These are phyloP conservation scores for Lucinisca nassula DNA, from an alignment of 2,888 invertebrate species.

Conservation along the genomic window DNA sequence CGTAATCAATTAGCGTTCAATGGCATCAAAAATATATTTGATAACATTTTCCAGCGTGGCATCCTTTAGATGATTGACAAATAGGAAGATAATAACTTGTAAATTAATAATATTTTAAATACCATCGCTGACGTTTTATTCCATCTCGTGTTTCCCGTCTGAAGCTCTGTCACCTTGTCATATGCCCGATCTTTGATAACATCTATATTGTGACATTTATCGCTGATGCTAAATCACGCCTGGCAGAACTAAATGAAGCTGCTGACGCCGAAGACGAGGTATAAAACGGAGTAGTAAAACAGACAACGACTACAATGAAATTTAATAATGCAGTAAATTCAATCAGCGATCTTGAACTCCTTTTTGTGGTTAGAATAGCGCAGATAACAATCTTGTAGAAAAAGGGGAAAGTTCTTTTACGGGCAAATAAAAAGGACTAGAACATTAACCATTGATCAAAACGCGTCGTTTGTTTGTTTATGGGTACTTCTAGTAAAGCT, in stretches of 20 bases:
- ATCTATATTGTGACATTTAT: constrained; percentile 26
- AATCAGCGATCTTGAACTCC: not conserved
- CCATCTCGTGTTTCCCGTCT: constrained; percentile 15
- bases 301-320: constrained; percentile 3
- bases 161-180: not conserved
- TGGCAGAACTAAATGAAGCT: not conserved
- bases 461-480: too few species aligned
- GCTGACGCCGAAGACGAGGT: not conserved
- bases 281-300: not conserved
- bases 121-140: constrained; percentile 34
- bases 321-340: not conserved
- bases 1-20: not conserved
- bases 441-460: too few species aligned
- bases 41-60: not conserved
- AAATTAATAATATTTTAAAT: constrained; percentile 8
- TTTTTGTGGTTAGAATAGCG: not conserved
- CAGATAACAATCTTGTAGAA: not conserved
- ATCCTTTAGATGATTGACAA: not conserved
- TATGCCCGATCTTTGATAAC: not conserved
- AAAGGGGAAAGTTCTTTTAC: not conserved
- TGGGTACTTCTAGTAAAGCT: too few species aligned
- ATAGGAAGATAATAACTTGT: constrained; percentile 3
- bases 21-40: not conserved
- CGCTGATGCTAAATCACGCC: not conserved
- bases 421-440: not conserved